phyloP scores from a whole-genome alignment of 2,888 invertebrate species.

The Agriotes lineatus region DNA sequence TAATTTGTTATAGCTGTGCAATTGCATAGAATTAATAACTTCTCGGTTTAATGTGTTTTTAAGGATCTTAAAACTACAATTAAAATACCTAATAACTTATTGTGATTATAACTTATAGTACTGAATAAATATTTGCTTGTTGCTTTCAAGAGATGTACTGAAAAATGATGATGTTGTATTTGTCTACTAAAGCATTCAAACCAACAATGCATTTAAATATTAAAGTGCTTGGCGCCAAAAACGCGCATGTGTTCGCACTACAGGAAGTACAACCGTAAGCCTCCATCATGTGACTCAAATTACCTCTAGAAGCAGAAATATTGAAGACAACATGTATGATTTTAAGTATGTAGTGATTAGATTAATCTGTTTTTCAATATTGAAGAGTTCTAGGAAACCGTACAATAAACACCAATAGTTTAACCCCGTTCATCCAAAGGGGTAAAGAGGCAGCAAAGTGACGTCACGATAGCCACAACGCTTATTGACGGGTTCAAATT shows the following conservation, averaged over 20 bases:
- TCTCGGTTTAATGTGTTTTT: no score
- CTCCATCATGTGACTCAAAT: conserved; percentile 30
- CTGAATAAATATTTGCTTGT: no score
- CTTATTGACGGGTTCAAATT: conserved; percentile 30
- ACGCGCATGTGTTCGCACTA: conserved; percentile 10
- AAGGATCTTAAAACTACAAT: no score
- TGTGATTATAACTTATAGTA: no score
- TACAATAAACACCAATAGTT: not conserved
- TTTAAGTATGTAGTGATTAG: not conserved
- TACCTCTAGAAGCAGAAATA: not conserved
- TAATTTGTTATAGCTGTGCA: no score
- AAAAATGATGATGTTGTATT: no score
- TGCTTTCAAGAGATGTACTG: no score
- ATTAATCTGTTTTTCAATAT: not conserved
- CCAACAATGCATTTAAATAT: not conserved
- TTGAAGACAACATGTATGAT: not conserved
- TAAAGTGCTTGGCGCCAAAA: not conserved
- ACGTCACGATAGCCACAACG: not conserved
- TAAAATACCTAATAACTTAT: no score
- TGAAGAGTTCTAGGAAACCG: no score
- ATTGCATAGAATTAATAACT: no score
- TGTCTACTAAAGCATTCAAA: no score
- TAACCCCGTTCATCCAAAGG: not conserved
- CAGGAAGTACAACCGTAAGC: conserved; percentile 14
- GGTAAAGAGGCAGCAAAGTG: conserved; percentile 1